A percentile compares a stretch with the other conserved stretches of the same genome.
Conservation (phyloP, 37 sponge, comb jelly and placozoan species). For the Tethya wilhelma region DNA sequence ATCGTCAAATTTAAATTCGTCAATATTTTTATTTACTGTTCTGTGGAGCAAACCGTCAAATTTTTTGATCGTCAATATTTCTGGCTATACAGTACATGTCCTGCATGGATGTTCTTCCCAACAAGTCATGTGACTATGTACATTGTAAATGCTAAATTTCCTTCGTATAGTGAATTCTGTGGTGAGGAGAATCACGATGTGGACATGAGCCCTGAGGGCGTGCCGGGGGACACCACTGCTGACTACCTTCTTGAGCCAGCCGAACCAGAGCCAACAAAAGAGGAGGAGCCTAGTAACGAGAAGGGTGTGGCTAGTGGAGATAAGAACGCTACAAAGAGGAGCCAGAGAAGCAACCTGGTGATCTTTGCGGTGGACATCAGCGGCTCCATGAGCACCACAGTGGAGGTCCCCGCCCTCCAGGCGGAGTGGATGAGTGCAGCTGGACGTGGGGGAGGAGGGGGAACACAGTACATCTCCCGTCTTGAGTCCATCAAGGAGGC, state of each 20-base stretch:
- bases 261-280: conserved; percentile 29
- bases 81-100: too few species aligned
- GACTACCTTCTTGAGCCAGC: conserved; percentile 88
- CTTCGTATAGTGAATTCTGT: conserved; percentile 86
- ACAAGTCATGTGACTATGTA: too few species aligned
- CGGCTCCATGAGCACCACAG: conserved; percentile 85
- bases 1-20: too few species aligned
- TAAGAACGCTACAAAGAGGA: conserved; percentile 4
- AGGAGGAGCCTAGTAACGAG: conserved; percentile 26
- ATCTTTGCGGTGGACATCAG: conserved; percentile 91
- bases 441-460: conserved; percentile 54
- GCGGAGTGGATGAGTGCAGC: conserved; percentile 81
- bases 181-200: conserved; percentile 66
- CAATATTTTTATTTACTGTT: too few species aligned
- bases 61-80: too few species aligned
- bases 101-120: too few species aligned
- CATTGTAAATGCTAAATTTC: too few species aligned
- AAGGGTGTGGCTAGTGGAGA: conserved; percentile 26
- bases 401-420: conserved; percentile 83
- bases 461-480: conserved; percentile 68
- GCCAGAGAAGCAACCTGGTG: conserved; percentile 55
- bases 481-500: conserved; percentile 91
- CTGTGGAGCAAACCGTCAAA: too few species aligned
- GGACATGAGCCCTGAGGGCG: conserved; percentile 42
- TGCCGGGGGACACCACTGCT: conserved; percentile 18